Base-by-base conservation (phyloP, 2,797 vertebrate genomes). In the Tolypeutes matacus region DNA sequence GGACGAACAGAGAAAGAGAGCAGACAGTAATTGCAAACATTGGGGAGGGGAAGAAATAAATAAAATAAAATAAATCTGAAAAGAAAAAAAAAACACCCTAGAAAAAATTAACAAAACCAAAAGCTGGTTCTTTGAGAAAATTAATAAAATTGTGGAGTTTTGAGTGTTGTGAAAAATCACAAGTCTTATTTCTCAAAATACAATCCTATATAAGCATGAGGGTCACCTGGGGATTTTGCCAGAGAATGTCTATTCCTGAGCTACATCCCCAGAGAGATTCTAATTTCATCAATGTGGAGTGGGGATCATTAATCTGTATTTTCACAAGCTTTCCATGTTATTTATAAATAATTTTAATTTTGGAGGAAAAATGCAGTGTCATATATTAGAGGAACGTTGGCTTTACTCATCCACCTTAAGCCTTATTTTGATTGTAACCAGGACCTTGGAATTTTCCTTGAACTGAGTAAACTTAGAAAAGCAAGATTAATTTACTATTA, bases 151-250 rank as follows among this genome's bases (percentile, higher is more conserved):
- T 46, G 46, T 69, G 23, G 34, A 36, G 5, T 56, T 12, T 51
- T 4, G 27, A 65, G 25, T 89, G n/a, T 27, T 53, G 2, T 36
- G 8, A 76, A 80, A 93, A 76, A 86, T 42, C 12, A 56, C 36
- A 56, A 85, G 13, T 2, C 56, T 84, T 73, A 1, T 73, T 94
- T 95, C 27, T 76, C 60, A 86, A 93, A 94, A 91, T 73, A 7
- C 21, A 58, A 49, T 72, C 65, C 34, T 83, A 29, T 36, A 13
- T 85, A 81, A 69, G 4, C 60, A 49, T 92, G 76, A n/a, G 51
- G 69, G 20, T 69, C 34, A 90, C 13, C 31, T 10, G 3, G 3
- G 8, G 17, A 36, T 67, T 92, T 92, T 89, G 4, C 13, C 36
- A 51, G 65, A 92, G 86, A 86, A 21, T 31, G 31, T 14, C 58